phyloP scores from a whole-genome alignment of 2,797 vertebrate genomes.

The Thamnophis elegans region DNA sequence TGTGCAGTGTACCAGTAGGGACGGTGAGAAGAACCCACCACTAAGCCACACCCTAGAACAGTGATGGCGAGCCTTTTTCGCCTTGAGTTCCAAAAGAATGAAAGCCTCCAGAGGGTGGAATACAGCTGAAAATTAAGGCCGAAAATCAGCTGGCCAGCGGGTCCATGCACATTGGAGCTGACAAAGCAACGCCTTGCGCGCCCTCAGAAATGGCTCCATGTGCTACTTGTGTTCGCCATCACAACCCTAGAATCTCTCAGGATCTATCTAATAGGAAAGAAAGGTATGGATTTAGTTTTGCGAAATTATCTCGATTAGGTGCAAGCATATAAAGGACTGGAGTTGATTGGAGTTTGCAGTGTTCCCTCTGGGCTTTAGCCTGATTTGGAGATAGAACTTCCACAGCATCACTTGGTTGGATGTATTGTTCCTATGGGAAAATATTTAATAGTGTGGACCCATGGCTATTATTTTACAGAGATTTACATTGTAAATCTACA shows the following conservation, averaged over 20 bases:
- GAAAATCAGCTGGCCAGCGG: too few relatives aligned
- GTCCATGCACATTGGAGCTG: too few relatives aligned
- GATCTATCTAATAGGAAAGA: neutral
- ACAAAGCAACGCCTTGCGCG: too few relatives aligned
- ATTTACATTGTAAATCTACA: neutral
- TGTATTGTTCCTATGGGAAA: neutral
- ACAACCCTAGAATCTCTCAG: neutral
- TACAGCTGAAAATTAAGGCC: too few relatives aligned
- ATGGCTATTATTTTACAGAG: neutral
- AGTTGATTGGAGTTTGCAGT: neutral
- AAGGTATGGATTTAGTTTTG: neutral
- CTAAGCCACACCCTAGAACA: too few relatives aligned
- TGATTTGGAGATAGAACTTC: neutral
- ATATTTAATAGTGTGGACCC: neutral
- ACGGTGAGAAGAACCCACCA: too few relatives aligned
- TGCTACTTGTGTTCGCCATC: too few relatives aligned
- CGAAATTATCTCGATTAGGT: neutral
- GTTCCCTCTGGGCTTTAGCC: neutral
- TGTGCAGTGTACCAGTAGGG: too few relatives aligned
- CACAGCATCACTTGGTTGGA: neutral
- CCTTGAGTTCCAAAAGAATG: too few relatives aligned
- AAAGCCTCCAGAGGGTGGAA: too few relatives aligned
- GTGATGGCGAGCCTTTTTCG: too few relatives aligned
- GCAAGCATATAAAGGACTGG: neutral
- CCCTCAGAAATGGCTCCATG: too few relatives aligned